Evolutionary conservation across 2,888 invertebrate species (phyloP).

Genomic region (Gymnoscelis rufifasciata): DNA sequence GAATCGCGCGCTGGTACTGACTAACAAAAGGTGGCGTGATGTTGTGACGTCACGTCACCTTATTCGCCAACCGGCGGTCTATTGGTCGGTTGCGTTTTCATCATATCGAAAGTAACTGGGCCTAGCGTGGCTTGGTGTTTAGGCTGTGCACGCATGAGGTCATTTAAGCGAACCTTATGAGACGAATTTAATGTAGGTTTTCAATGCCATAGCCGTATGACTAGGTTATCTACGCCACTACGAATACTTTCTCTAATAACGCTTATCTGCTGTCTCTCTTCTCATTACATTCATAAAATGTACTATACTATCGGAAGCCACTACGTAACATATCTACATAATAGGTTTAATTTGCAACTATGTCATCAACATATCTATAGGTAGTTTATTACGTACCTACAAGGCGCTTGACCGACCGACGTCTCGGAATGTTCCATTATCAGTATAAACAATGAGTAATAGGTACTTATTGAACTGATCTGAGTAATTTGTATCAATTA

Average conservation of each 20-base stretch:
- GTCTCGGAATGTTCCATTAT: constrained; percentile 19
- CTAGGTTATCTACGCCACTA: no score
- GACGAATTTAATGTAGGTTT: constrained; percentile 12
- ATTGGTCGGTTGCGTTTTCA: constrained; percentile 51
- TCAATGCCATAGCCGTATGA: constrained; percentile 25
- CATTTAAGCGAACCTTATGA: constrained; percentile 27
- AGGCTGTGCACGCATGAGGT: constrained; percentile 35
- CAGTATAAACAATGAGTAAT: constrained; percentile 28
- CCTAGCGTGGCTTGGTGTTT: constrained; percentile 31
- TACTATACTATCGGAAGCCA: constrained; percentile 7
- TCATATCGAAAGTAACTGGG: constrained; percentile 34
- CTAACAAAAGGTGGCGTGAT: constrained; percentile 78
- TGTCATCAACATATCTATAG: constrained; percentile 15
- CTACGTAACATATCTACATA: constrained; percentile 8
- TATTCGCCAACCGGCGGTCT: constrained; percentile 59
- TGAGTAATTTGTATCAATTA: constrained; percentile 2
- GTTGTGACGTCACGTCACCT: constrained; percentile 74
- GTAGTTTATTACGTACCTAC: constrained; percentile 1
- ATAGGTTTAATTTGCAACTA: constrained; percentile 16
- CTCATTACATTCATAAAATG: constrained; percentile 16
- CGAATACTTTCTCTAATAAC: no score
- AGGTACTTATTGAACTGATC: constrained; percentile 11
- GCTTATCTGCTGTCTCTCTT: constrained; percentile 3
- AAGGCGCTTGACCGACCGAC: neutral
- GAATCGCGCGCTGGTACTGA: constrained; percentile 60